phyloP scores from a whole-genome alignment of 2,113 vertebrate species.

The Tetrax tetrax region DNA sequence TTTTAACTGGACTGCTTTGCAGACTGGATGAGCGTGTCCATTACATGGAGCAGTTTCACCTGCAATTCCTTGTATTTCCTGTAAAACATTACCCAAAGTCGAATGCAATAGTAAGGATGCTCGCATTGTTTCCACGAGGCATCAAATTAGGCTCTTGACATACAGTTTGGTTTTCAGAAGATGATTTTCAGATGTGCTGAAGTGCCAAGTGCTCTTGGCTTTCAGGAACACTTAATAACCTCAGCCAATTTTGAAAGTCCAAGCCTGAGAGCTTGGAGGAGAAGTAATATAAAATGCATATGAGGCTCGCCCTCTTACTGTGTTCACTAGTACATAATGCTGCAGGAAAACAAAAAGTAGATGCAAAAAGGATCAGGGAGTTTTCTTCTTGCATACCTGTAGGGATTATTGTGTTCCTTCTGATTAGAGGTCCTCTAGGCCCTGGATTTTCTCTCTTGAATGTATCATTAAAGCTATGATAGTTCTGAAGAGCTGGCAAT shows the following conservation, averaged over 20 bases:
- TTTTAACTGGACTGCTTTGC: background rate
- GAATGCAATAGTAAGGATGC: background rate
- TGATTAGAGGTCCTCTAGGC: background rate
- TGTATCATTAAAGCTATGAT: background rate
- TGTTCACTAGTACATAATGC: background rate
- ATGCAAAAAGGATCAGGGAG: background rate
- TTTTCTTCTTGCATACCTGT: background rate
- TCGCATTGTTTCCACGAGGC: background rate
- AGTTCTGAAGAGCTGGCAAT: background rate
- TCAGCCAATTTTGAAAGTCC: background rate
- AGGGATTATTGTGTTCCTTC: background rate
- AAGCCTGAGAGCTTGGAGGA: background rate
- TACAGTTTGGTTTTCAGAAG: background rate
- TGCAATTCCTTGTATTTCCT: background rate
- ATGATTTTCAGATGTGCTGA: background rate
- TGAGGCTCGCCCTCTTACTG: background rate
- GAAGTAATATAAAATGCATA: background rate
- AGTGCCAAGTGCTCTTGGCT: background rate
- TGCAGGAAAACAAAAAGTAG: background rate
- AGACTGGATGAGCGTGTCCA: background rate
- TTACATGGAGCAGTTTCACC: background rate
- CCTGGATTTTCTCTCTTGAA: background rate
- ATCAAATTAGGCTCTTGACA: background rate
- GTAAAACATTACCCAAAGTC: background rate
- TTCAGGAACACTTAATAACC: background rate